Conservation (phyloP, 2,113 vertebrate species). For the Oreochromis aureus region DNA sequence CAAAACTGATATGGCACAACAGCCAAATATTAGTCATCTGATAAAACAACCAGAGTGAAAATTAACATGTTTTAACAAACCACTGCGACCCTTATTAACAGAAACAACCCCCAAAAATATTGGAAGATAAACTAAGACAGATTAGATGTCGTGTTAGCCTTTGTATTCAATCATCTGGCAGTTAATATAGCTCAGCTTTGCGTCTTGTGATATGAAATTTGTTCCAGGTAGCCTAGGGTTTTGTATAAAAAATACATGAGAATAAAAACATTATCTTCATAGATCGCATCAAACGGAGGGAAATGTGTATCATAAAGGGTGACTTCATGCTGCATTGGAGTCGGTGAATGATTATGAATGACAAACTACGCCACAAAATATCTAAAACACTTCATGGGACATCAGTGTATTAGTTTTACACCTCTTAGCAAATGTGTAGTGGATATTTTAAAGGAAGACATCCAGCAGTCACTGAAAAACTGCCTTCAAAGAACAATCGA, state of each 20-base stretch:
- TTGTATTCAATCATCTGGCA: not conserved
- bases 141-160: not conserved
- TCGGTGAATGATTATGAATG: not conserved
- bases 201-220: not conserved
- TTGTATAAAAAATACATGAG: not conserved
- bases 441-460: not conserved
- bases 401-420: not conserved
- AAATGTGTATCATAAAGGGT: not conserved
- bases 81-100: not conserved
- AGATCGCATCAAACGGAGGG: not conserved
- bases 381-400: not conserved
- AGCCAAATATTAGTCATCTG: not conserved
- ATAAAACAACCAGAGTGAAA: not conserved
- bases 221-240: rapidly evolving
- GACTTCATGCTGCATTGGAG: not conserved
- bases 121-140: not conserved
- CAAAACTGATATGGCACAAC: not conserved
- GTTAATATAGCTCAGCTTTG: not conserved
- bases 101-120: rapidly evolving
- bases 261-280: not conserved
- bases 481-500: not conserved
- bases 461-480: not conserved
- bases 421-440: not conserved
- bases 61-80: not conserved
- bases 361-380: not conserved